A percentile compares a stretch with the other conserved stretches of the same genome.
These are phyloP conservation scores for Drosophila albomicans DNA, from an alignment of 1,140 invertebrate species.

Conservation along the genomic window DNA sequence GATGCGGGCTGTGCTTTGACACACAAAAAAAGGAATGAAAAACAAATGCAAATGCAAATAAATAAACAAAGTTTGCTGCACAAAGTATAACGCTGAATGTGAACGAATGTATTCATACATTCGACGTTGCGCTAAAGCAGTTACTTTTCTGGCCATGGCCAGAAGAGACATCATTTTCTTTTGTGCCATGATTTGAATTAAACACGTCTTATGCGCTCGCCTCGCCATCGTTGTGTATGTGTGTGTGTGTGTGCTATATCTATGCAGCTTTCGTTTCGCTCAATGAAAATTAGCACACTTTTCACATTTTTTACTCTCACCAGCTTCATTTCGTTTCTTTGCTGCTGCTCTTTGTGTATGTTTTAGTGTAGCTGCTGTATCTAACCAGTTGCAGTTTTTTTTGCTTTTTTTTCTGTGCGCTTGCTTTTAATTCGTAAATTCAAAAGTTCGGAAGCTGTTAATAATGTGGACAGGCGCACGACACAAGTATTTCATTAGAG, in stretches of 20 bases:
- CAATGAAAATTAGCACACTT: slow-evolving; percentile 75
- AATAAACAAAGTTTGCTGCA: slow-evolving; percentile 42
- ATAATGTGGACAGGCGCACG: slow-evolving; percentile 79
- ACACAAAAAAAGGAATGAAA: background rate
- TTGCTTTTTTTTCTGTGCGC: slow-evolving; percentile 19
- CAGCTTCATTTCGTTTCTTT: slow-evolving; percentile 8
- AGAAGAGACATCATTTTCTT: slow-evolving; percentile 27
- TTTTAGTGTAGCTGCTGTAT: slow-evolving; percentile 37
- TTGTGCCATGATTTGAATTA: slow-evolving; percentile 65
- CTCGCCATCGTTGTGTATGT: slow-evolving; percentile 11
- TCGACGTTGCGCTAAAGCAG: slow-evolving; percentile 15
- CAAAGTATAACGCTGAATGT: slow-evolving; percentile 12
- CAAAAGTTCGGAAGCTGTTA: slow-evolving; percentile 80
- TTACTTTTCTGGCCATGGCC: slow-evolving; percentile 16
- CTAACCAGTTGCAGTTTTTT: slow-evolving; percentile 30
- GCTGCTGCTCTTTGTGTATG: background rate
- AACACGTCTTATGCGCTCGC: slow-evolving; percentile 59
- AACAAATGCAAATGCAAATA: slow-evolving; percentile 41
- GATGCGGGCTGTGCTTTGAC: slow-evolving; percentile 4
- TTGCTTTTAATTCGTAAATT: slow-evolving; percentile 57
- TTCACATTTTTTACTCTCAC: slow-evolving; percentile 61
- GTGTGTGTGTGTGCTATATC: too few species aligned
- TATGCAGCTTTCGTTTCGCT: slow-evolving; percentile 28
- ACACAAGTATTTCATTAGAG: slow-evolving; percentile 82
- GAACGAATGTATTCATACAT: slow-evolving; percentile 4